Evolutionary conservation across 2,797 vertebrate species (phyloP).

Genomic region (Myotis planiceps): DNA sequence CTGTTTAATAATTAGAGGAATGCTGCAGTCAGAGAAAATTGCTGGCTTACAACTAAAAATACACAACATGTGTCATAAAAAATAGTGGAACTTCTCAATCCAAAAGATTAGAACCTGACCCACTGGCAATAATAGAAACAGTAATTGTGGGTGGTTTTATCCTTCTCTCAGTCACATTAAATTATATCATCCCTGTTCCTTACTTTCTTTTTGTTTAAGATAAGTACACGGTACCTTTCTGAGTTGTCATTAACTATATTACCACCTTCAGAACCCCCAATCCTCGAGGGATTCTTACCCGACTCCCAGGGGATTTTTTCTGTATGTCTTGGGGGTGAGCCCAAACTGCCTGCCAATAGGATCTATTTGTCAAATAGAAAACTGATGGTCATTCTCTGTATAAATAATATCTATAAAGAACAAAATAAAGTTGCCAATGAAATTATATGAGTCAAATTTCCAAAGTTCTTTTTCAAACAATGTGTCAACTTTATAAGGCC

Average conservation of each 20-base stretch:
- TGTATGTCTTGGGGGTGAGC: not conserved
- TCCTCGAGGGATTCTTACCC: slow-evolving; percentile 8
- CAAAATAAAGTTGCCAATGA: slow-evolving; percentile 56
- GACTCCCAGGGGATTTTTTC: slow-evolving; percentile 21
- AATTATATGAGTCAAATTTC: slow-evolving; percentile 59
- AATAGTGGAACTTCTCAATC: slow-evolving; percentile 8
- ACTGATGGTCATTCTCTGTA: slow-evolving; percentile 32
- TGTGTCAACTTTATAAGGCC: slow-evolving; percentile 38
- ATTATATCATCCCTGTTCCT: not conserved
- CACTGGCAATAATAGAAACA: not conserved
- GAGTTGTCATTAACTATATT: not conserved
- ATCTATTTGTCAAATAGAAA: slow-evolving; percentile 47
- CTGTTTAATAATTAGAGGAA: slow-evolving; percentile 57
- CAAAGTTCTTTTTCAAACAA: slow-evolving; percentile 40
- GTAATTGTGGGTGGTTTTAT: not conserved
- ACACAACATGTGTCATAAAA: not conserved
- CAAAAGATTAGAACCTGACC: not conserved
- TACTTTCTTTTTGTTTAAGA: not conserved
- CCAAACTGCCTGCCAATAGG: not conserved
- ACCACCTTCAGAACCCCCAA: not conserved
- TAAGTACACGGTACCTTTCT: not conserved
- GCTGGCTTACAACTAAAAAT: slow-evolving; percentile 51
- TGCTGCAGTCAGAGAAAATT: not conserved
- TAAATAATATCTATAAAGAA: slow-evolving; percentile 53
- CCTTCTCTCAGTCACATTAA: not conserved